phyloP scores from a whole-genome alignment of 2,797 vertebrate species.

The Gobionotothen gibberifrons region DNA sequence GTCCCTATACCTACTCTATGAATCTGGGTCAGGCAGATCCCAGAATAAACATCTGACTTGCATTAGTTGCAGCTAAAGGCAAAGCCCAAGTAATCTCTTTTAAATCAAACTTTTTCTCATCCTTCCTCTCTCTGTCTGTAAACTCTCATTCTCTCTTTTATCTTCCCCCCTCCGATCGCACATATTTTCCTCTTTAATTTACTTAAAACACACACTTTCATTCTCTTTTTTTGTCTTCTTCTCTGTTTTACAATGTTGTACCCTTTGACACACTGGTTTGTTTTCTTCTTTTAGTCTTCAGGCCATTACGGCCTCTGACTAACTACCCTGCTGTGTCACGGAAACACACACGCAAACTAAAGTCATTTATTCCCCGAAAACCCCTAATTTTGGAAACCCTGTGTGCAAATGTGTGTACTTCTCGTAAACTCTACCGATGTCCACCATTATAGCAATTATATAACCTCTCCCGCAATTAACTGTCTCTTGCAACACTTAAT shows the following conservation, averaged over 20 bases:
- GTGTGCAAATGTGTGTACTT: neutral
- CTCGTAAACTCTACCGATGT: constrained; percentile 10
- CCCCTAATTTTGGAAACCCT: constrained; percentile 37
- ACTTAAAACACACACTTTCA: neutral
- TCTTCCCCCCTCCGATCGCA: neutral
- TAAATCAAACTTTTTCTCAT: neutral
- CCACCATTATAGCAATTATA: neutral
- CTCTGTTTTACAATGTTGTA: constrained; percentile 1
- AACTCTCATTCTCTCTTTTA: neutral
- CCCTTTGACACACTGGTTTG: neutral
- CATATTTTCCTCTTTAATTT: neutral
- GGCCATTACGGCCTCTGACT: constrained; percentile 53
- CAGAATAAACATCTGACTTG: constrained; percentile 60
- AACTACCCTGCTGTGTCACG: constrained; percentile 61
- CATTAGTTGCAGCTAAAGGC: constrained; percentile 51
- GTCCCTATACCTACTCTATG: neutral
- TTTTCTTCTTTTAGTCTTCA: constrained; percentile 24
- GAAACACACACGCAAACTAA: constrained; percentile 39
- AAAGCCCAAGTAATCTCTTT: constrained; percentile 1
- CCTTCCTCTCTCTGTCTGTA: neutral
- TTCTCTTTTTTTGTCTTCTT: neutral
- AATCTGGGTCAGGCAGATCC: constrained; percentile 9
- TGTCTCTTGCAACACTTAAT: neutral
- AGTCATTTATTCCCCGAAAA: constrained; percentile 46
- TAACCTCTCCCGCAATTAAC: constrained; percentile 5